Conservation (phyloP, 2,888 invertebrate genomes). For the Mechanitis messenoides region DNA sequence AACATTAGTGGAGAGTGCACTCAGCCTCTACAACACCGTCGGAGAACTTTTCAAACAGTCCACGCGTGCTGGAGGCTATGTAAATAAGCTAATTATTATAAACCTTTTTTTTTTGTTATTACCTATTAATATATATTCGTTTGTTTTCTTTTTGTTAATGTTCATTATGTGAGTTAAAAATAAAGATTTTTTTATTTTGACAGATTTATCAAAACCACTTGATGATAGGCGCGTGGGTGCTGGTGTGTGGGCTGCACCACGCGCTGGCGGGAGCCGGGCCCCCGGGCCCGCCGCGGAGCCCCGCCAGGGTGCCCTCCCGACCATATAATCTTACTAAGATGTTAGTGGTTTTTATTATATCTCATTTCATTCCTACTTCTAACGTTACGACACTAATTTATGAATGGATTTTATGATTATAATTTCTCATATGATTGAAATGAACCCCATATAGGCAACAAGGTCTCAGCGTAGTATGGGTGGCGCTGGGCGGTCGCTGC, state of each 20-base stretch:
- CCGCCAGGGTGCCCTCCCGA: slow-evolving; percentile 60
- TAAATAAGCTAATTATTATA: slow-evolving; percentile 62
- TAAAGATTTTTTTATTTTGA: slow-evolving; percentile 9
- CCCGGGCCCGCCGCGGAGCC: slow-evolving; percentile 65
- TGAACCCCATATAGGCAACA: slow-evolving; percentile 78
- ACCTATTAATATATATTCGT: slow-evolving; percentile 11
- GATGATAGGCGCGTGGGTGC: slow-evolving; percentile 91
- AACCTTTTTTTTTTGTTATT: not conserved
- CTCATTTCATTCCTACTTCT: not conserved
- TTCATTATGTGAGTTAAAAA: too few species aligned
- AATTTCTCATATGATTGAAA: not conserved
- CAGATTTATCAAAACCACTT: slow-evolving; percentile 93
- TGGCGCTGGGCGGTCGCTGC: slow-evolving; percentile 90
- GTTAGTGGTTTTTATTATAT: slow-evolving; percentile 40
- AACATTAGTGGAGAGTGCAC: slow-evolving; percentile 89
- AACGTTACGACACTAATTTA: too few species aligned
- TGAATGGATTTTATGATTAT: too few species aligned
- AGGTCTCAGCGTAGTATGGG: slow-evolving; percentile 92
- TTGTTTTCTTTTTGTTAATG: not conserved
- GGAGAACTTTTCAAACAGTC: slow-evolving; percentile 88
- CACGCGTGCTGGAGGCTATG: slow-evolving; percentile 91
- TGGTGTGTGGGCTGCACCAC: slow-evolving; percentile 90
- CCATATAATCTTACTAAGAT: slow-evolving; percentile 69
- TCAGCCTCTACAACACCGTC: slow-evolving; percentile 89
- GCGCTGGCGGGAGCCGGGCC: slow-evolving; percentile 84